Evolutionary conservation across 2,888 invertebrate genomes (phyloP).

Genomic region (Melanargia galathea): DNA sequence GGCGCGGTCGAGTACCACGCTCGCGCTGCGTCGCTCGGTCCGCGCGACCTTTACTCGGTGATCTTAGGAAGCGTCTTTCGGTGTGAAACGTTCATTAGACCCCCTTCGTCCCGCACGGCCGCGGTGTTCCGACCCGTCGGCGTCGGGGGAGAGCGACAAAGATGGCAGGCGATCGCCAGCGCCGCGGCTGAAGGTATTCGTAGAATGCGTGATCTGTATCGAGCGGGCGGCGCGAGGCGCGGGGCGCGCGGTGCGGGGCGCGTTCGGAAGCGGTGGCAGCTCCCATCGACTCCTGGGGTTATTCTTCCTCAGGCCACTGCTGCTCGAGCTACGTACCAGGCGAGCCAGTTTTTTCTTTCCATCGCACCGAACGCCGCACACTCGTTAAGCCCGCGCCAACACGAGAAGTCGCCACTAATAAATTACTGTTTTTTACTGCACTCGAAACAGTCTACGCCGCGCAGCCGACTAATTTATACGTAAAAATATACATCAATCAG

Average conservation of each 20-base stretch:
- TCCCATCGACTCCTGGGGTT: constrained; percentile 83
- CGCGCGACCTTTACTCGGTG: constrained; percentile 80
- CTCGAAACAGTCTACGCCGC: constrained; percentile 81
- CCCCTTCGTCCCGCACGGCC: constrained; percentile 70
- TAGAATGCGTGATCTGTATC: constrained; percentile 83
- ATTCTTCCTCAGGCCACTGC: constrained; percentile 83
- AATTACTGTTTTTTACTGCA: constrained; percentile 82
- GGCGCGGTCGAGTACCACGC: constrained; percentile 75
- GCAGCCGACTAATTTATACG: constrained; percentile 78
- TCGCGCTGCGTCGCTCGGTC: constrained; percentile 77
- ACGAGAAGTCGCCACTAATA: constrained; percentile 85
- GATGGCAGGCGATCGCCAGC: constrained; percentile 70
- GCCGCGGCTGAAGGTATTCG: constrained; percentile 79
- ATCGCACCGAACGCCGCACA: constrained; percentile 83
- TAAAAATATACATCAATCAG: constrained; percentile 79
- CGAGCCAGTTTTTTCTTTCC: constrained; percentile 85
- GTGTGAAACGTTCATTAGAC: constrained; percentile 78
- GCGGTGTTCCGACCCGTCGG: constrained; percentile 63
- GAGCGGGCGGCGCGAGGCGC: constrained; percentile 66
- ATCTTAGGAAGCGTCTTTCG: constrained; percentile 80
- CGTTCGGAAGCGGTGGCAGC: constrained; percentile 82
- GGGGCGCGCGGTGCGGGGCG: constrained; percentile 77
- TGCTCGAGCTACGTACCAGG: constrained; percentile 79
- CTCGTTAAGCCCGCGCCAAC: constrained; percentile 84
- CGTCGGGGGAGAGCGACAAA: constrained; percentile 70